Evolutionary conservation across 1,140 invertebrate species (phyloP), one percentile per base, ranked within the genome.

Genomic region (Amyelois transitella): DNA sequence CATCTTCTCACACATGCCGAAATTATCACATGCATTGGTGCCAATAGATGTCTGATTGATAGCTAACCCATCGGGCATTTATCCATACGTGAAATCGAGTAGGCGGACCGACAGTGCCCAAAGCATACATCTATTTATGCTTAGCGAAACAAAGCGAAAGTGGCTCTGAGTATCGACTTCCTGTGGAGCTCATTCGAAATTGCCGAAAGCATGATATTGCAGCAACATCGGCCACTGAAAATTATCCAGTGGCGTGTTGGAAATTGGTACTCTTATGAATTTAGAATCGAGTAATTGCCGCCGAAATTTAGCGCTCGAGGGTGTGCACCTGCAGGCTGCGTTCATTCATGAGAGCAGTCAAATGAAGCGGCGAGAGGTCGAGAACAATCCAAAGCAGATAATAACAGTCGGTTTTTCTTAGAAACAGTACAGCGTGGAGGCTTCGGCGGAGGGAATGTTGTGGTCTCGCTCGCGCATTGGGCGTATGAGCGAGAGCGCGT

Each of bases 321-420:
- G 70, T 69, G 69, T 70, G 68, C 83, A 87, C 84, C 84, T 87
- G 84, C 80, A 73, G 75, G 69, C 67, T 55, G 73, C 64, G 72
- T 83, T 85, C 84, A 87, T 85, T 87, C 81, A 87, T 87, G 78
- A 78, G 77, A 74, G 61, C 60, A 60, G 57, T 61, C 49, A 60
- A 70, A 66, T 67, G 62, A 73, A 72, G 68, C 64, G 62, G 60
- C 66, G 64, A 75, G 70, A 77, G 74, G 65, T 81, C 75, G 81
- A 83, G 75, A 87, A 83, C 75, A 82, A 81, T 85, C 83, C 72
- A 67, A 66, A 66, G 51, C 61, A 65, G 74, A 74, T 86, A 86
- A 86, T 86, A 85, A 82, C 81, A 78, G 80, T 86, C 83, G 78
- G 77, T 72, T 85, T 86, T 86, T 85, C 81, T 86, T 63, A 75